Evolutionary conservation across 2,113 vertebrate species (phyloP).

Genomic region (Heterochromis multidens): DNA sequence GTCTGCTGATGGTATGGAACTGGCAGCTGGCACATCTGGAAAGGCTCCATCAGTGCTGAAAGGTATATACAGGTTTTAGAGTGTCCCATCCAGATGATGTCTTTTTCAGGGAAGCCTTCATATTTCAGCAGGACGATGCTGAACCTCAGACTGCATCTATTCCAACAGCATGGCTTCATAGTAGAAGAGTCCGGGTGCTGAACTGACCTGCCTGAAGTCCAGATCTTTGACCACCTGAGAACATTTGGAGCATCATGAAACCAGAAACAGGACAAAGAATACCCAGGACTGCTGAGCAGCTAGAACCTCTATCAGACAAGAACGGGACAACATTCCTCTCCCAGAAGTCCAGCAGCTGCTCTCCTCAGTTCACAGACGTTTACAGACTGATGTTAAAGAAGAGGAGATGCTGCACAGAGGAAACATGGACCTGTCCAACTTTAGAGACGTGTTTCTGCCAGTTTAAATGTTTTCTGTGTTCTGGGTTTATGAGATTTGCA

Average conservation of each 20-base stretch:
- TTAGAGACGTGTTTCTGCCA: too few relatives aligned
- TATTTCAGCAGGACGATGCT: neutral
- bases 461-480: too few relatives aligned
- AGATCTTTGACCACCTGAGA: neutral
- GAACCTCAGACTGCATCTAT: neutral
- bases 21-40: too few relatives aligned
- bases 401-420: too few relatives aligned
- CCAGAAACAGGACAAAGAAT: neutral
- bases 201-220: neutral
- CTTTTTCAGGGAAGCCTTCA: neutral
- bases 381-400: neutral
- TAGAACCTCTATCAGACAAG: neutral
- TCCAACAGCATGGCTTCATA: neutral
- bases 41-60: neutral
- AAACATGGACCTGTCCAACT: neutral
- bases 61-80: rapidly evolving
- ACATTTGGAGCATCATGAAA: neutral
- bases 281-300: neutral
- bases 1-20: too few relatives aligned
- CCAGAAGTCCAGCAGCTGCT: too few relatives aligned
- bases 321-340: too few relatives aligned
- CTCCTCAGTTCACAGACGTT: too few relatives aligned
- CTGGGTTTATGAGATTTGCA: too few relatives aligned
- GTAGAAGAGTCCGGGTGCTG: neutral
- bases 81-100: neutral